Evolutionary conservation across 64 coral and sea anemone species (phyloP).

Genomic region (Exaiptasia diaphana): DNA sequence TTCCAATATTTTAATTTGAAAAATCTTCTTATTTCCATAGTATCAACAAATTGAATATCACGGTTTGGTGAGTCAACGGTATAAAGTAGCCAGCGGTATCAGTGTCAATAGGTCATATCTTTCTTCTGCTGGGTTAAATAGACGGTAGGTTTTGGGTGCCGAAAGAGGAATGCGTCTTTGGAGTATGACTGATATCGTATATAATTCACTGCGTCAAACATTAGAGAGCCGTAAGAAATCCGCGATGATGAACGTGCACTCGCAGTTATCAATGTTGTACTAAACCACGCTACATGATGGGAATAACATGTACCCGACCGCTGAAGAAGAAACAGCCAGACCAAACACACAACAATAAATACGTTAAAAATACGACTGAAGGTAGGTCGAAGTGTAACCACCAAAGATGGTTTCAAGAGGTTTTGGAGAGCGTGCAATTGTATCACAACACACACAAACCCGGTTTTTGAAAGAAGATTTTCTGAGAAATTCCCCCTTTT

Average conservation of each 20-base stretch:
- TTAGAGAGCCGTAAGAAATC: background rate
- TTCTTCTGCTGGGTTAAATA: no score
- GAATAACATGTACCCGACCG: background rate
- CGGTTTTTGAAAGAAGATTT: no score
- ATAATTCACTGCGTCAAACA: background rate
- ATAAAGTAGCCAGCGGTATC: no score
- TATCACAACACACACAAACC: no score
- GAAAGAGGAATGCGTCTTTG: constrained; percentile 9
- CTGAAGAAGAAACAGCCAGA: background rate
- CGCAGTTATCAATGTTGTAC: background rate
- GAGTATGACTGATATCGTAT: constrained; percentile 13
- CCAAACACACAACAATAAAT: background rate
- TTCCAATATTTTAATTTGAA: no score
- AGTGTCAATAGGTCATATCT: no score
- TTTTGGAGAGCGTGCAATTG: no score
- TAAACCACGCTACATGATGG: background rate
- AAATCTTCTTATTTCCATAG: no score
- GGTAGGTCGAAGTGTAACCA: background rate
- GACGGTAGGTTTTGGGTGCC: no score
- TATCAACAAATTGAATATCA: no score
- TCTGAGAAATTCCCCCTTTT: no score
- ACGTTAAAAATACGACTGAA: background rate
- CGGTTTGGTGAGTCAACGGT: no score
- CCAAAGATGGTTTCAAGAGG: background rate
- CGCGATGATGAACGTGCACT: background rate